These are phyloP conservation scores for Verasper variegatus DNA, from an alignment of 2,113 vertebrate genomes.

Conservation along the genomic window DNA sequence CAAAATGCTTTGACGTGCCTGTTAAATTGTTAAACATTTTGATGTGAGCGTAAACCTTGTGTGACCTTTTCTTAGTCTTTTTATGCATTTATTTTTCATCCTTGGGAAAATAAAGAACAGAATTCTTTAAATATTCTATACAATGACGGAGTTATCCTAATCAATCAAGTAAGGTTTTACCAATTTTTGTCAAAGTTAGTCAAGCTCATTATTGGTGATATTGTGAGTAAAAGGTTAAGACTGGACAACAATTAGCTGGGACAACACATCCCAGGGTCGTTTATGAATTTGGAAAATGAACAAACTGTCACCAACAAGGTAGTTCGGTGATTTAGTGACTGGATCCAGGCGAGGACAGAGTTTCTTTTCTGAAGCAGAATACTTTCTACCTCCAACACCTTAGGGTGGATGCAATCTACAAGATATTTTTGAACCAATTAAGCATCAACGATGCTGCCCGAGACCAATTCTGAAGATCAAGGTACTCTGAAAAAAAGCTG, in stretches of 20 bases:
- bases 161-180: slow-evolving; percentile 5
- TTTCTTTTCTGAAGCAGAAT: slow-evolving; percentile 60
- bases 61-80: not conserved
- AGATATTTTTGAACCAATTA: slow-evolving; percentile 80
- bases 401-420: slow-evolving; percentile 73
- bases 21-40: slow-evolving; percentile 39
- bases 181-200: not conserved
- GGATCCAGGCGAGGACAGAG: slow-evolving; percentile 55
- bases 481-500: slow-evolving; percentile 70
- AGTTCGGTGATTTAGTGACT: slow-evolving; percentile 30
- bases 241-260: not conserved
- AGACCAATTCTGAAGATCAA: slow-evolving; percentile 80
- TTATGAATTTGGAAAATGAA: slow-evolving; percentile 31
- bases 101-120: not conserved
- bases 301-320: slow-evolving; percentile 35
- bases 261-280: not conserved
- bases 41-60: slow-evolving; percentile 28
- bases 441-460: slow-evolving; percentile 71
- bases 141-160: not conserved
- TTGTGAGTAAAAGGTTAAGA: not conserved
- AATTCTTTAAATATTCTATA: slow-evolving; percentile 1
- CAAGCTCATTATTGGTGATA: slow-evolving; percentile 5
- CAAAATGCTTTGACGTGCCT: not conserved
- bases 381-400: slow-evolving; percentile 68
- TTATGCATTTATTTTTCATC: not conserved